phyloP scores from a whole-genome alignment of 2,888 invertebrate species.

The Cyclophora albipunctata region DNA sequence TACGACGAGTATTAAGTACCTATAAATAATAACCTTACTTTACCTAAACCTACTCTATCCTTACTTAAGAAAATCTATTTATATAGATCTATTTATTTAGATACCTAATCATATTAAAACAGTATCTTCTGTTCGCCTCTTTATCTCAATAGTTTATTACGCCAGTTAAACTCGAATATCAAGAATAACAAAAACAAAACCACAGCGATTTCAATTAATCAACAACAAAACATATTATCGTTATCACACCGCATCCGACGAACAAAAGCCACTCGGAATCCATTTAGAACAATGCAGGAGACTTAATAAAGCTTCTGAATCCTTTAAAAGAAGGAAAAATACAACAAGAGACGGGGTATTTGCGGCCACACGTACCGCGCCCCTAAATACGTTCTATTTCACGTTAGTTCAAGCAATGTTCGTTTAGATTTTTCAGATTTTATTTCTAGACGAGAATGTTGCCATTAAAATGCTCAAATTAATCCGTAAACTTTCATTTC shows the following conservation, averaged over 20 bases:
- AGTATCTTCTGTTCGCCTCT: too few relatives aligned
- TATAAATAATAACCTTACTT: too few relatives aligned
- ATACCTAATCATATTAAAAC: too few relatives aligned
- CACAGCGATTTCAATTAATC: slow-evolving; percentile 25
- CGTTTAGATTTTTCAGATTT: slow-evolving; percentile 5
- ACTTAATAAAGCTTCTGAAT: slow-evolving; percentile 40
- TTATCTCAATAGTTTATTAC: too few relatives aligned
- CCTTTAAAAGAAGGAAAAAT: slow-evolving; percentile 36
- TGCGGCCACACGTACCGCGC: slow-evolving; percentile 16
- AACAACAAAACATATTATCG: slow-evolving; percentile 33
- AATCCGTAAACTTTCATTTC: slow-evolving; percentile 4
- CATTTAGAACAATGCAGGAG: slow-evolving; percentile 35
- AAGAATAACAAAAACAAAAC: too few relatives aligned
- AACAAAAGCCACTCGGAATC: slow-evolving; percentile 39
- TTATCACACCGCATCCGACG: slow-evolving; percentile 29
- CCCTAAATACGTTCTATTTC: slow-evolving; percentile 12
- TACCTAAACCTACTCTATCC: too few relatives aligned
- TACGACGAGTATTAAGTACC: too few relatives aligned
- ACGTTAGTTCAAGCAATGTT: slow-evolving; percentile 2
- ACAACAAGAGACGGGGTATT: slow-evolving; percentile 30
- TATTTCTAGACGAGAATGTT: slow-evolving; percentile 4
- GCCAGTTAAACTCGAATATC: too few relatives aligned
- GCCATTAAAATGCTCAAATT: slow-evolving; percentile 11
- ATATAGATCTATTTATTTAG: too few relatives aligned
- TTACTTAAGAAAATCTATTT: too few relatives aligned